Base-by-base conservation (phyloP, 2,888 invertebrate genomes). In the Mesorhabditis sp. region DNA sequence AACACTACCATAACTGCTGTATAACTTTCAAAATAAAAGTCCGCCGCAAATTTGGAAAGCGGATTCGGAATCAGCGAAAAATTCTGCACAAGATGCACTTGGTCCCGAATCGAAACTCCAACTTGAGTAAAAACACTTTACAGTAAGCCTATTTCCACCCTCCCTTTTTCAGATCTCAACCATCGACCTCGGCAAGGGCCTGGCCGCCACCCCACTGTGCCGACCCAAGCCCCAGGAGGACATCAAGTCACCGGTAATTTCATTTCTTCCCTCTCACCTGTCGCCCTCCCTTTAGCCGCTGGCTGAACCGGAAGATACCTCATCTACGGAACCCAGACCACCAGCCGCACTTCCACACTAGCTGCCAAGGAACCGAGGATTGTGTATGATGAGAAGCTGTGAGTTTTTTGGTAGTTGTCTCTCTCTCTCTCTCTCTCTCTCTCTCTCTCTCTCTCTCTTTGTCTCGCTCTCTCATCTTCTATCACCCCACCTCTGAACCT, bases 251-350 rank as follows among this genome's bases (percentile, higher is more conserved):
- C 58, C 58, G 58, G 58, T 50, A n/a, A 50, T 10, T 28, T 28
- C 28, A 28, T 28, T 2, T 28, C 2, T 28, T 28, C 28, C 28
- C 2, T 28, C 28, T 28, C 28, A 28, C 28, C 28, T 28, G 28
- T 28, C 28, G 28, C 28, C 28, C 28, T 28, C 28, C 28, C 28
- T 28, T 28, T 28, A 50, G 58, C 58, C 58, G 7, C 58, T 50
- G n/a, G 58, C 58, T n/a, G 58, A 50, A n/a, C 58, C 58, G n/a
- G 58, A 50, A 50, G 58, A 50, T n/a, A 50, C 58, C 58, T 13
- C 58, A 10, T 50, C 58, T 13, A 50, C 7, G 58, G 58, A 50
- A 50, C 58, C n/a, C 58, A 50, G n/a, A 50, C 58, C 58, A 50
- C 58, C 58, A n/a, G 10, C n/a, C 58, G 58, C 58, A 50, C 58